phyloP scores from a whole-genome alignment of 2,797 vertebrate genomes.

The Hephaestus fuliginosus region DNA sequence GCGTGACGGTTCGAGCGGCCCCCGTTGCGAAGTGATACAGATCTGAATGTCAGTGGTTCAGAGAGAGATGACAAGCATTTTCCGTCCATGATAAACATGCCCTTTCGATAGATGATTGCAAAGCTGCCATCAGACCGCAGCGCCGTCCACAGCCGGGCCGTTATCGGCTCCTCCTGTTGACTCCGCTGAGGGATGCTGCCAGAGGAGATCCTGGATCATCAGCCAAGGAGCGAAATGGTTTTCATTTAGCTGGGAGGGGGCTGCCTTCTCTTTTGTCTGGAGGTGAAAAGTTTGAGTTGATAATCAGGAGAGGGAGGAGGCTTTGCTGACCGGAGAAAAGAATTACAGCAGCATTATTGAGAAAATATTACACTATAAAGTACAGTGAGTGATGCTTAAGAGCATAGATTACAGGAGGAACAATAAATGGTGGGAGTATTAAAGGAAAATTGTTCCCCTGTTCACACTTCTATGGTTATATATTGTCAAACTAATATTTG shows the following conservation, averaged over 20 bases:
- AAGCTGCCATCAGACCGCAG: slow-evolving; percentile 49
- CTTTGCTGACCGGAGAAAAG: background rate
- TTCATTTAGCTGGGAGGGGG: slow-evolving; percentile 34
- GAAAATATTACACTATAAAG: slow-evolving; percentile 7
- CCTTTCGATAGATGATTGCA: slow-evolving; percentile 46
- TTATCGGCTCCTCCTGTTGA: slow-evolving; percentile 59
- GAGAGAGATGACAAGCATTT: slow-evolving; percentile 54
- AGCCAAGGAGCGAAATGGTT: slow-evolving; percentile 38
- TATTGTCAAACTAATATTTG: slow-evolving; percentile 15
- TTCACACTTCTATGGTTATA: background rate
- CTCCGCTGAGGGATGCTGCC: slow-evolving; percentile 36
- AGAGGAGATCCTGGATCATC: slow-evolving; percentile 50
- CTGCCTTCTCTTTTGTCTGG: slow-evolving; percentile 1
- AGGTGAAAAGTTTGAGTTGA: slow-evolving; percentile 18
- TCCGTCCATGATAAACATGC: slow-evolving; percentile 56
- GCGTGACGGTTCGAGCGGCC: slow-evolving; percentile 27
- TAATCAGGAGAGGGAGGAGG: slow-evolving; percentile 1
- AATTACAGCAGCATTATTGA: slow-evolving; percentile 16
- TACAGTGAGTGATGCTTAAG: slow-evolving; percentile 12
- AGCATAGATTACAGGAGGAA: slow-evolving; percentile 2
- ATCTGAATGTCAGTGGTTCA: slow-evolving; percentile 52
- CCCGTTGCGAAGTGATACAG: slow-evolving; percentile 6
- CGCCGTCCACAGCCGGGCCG: slow-evolving; percentile 39
- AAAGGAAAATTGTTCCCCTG: slow-evolving; percentile 1
- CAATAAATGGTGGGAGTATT: slow-evolving; percentile 18